These are phyloP conservation scores for Lydus trimaculatus DNA, from an alignment of 2,888 invertebrate genomes.

Conservation along the genomic window DNA sequence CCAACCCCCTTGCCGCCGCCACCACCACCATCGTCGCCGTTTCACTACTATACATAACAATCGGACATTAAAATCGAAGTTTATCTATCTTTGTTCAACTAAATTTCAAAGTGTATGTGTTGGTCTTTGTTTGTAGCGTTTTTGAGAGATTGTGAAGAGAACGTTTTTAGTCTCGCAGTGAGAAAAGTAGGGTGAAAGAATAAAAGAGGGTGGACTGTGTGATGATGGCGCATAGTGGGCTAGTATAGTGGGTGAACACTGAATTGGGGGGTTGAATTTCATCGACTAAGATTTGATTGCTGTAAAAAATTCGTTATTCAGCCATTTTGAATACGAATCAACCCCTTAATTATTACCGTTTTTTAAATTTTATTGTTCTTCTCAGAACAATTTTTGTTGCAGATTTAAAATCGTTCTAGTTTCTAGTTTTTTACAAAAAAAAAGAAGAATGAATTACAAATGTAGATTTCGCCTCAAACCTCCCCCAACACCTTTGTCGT, in stretches of 20 bases:
- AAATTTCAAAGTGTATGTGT: slow-evolving; percentile 36
- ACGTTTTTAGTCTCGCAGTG: slow-evolving; percentile 56
- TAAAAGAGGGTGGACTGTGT: slow-evolving; percentile 52
- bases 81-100: slow-evolving; percentile 24
- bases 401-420: neutral
- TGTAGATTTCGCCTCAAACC: no score
- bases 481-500: neutral
- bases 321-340: neutral
- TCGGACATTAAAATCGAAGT: slow-evolving; percentile 42
- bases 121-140: slow-evolving; percentile 25
- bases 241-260: slow-evolving; percentile 54
- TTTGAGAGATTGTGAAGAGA: slow-evolving; percentile 17
- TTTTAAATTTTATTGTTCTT: slow-evolving; percentile 23
- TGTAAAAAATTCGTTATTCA: slow-evolving; percentile 33
- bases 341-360: neutral
- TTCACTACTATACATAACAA: slow-evolving; percentile 35
- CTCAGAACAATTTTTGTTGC: slow-evolving; percentile 11
- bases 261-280: slow-evolving; percentile 53
- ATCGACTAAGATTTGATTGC: slow-evolving; percentile 59
- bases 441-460: no score
- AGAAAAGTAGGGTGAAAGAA: slow-evolving; percentile 61
- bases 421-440: no score
- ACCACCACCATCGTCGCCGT: slow-evolving; percentile 8
- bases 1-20: neutral
- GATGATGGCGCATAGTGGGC: slow-evolving; percentile 47